These are phyloP conservation scores for Chromoteleia sp. DNA, from an alignment of 2,888 invertebrate species.

Conservation along the genomic window DNA sequence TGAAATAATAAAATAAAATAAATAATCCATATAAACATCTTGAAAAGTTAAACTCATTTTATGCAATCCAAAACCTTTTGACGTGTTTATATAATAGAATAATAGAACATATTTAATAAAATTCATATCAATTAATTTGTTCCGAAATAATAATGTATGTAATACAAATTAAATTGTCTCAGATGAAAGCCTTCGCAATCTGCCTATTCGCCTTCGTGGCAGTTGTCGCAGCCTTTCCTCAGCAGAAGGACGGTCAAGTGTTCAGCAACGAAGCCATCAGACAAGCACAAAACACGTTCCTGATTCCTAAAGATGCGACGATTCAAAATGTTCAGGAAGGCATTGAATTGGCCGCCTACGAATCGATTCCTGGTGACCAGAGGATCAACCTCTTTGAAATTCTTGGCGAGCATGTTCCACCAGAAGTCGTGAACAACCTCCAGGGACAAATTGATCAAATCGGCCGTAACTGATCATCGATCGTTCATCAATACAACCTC, in stretches of 20 bases:
- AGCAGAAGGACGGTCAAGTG: conserved; percentile 91
- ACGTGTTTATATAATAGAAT: too few species aligned
- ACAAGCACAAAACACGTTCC: conserved; percentile 93
- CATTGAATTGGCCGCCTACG: conserved; percentile 93
- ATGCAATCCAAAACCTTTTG: too few species aligned
- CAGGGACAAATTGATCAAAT: conserved; percentile 94
- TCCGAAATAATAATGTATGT: background rate
- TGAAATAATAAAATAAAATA: too few species aligned
- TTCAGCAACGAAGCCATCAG: conserved; percentile 94
- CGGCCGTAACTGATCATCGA: conserved; percentile 89
- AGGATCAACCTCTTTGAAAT: conserved; percentile 93
- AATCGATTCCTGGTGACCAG: conserved; percentile 94
- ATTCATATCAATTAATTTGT: too few species aligned
- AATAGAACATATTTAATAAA: too few species aligned
- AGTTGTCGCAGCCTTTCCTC: conserved; percentile 86
- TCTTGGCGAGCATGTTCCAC: conserved; percentile 93
- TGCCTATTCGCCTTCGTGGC: conserved; percentile 84
- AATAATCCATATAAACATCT: background rate
- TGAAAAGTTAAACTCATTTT: too few species aligned
- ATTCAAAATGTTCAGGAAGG: conserved; percentile 95
- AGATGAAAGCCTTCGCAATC: conserved; percentile 81
- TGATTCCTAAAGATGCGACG: conserved; percentile 94
- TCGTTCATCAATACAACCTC: too few species aligned
- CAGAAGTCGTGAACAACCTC: conserved; percentile 94
- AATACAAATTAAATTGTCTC: conserved; percentile 38